phyloP scores from a whole-genome alignment of 53 echinoderm and acorn worm species.

The Apostichopus leukothele region DNA sequence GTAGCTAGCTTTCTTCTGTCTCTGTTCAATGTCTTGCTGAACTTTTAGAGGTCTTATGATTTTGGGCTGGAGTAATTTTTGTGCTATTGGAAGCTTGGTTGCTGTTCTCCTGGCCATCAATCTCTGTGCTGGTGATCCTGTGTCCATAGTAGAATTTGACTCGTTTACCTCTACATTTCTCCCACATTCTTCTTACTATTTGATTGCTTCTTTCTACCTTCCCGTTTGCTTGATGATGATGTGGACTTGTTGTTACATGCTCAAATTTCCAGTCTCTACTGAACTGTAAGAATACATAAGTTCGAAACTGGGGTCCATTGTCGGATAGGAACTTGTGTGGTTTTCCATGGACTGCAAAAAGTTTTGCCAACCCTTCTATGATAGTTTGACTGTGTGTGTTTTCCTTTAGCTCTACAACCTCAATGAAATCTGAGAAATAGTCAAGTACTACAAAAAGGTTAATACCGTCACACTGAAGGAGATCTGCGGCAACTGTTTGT shows the following conservation, averaged over 20 bases:
- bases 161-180: slow-evolving; percentile 38
- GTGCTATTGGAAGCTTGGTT: slow-evolving; percentile 40
- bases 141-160: slow-evolving; percentile 31
- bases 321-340: slow-evolving; percentile 32
- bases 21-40: slow-evolving; percentile 8
- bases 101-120: slow-evolving; percentile 38
- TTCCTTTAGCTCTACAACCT: slow-evolving; percentile 26
- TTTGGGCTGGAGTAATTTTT: slow-evolving; percentile 5
- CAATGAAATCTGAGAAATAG: slow-evolving; percentile 32
- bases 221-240: slow-evolving; percentile 43
- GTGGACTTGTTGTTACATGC: slow-evolving; percentile 24
- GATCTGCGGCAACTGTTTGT: slow-evolving; percentile 4
- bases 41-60: not conserved
- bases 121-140: slow-evolving; percentile 29
- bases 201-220: slow-evolving; percentile 44
- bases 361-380: slow-evolving; percentile 21
- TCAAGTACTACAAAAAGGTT: slow-evolving; percentile 27
- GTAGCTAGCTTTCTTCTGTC: slow-evolving; percentile 26
- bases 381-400: slow-evolving; percentile 26
- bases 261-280: slow-evolving; percentile 28
- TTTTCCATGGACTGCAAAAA: slow-evolving; percentile 38
- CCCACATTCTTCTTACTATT: slow-evolving; percentile 25
- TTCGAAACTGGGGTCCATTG: slow-evolving; percentile 44
- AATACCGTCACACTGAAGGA: not conserved
- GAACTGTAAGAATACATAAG: slow-evolving; percentile 26